These are phyloP conservation scores for Lamellibrachia satsuma DNA, from an alignment of 2,888 invertebrate genomes.

Conservation along the genomic window DNA sequence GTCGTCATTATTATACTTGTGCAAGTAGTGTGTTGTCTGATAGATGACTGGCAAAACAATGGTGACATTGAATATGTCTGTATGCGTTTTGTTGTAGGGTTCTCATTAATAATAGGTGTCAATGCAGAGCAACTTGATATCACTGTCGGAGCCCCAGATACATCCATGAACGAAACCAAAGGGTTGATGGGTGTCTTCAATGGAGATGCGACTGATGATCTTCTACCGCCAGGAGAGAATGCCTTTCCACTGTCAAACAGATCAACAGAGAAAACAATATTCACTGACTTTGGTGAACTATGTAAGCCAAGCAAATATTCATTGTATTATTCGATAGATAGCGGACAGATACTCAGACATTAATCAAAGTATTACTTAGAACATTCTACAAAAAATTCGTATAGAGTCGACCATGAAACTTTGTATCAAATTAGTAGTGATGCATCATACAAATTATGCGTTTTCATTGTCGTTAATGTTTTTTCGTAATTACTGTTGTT, in stretches of 20 bases:
- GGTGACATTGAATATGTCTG: background rate
- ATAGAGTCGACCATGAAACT: too few relatives aligned
- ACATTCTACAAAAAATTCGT: too few relatives aligned
- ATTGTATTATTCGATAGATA: too few relatives aligned
- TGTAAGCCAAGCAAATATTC: background rate
- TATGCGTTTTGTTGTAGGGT: background rate
- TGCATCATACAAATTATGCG: too few relatives aligned
- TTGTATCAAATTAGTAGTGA: too few relatives aligned
- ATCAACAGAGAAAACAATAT: conserved; percentile 18
- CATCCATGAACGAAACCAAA: conserved; percentile 7
- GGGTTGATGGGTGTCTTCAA: conserved; percentile 25
- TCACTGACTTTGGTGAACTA: conserved; percentile 21
- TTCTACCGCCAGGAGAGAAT: background rate
- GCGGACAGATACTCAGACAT: too few relatives aligned
- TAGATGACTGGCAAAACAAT: background rate
- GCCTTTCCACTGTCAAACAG: background rate
- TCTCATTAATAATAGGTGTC: conserved; percentile 7
- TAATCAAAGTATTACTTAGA: too few relatives aligned
- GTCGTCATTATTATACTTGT: background rate
- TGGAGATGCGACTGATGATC: conserved; percentile 18
- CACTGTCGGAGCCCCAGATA: background rate
- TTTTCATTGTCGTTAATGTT: too few relatives aligned
- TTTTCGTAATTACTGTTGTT: too few relatives aligned
- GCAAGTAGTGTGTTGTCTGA: background rate
- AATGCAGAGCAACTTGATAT: background rate